Evolutionary conservation across 2,797 vertebrate species (phyloP), one percentile per base, ranked within the genome.

Genomic region (Streptopelia turtur): DNA sequence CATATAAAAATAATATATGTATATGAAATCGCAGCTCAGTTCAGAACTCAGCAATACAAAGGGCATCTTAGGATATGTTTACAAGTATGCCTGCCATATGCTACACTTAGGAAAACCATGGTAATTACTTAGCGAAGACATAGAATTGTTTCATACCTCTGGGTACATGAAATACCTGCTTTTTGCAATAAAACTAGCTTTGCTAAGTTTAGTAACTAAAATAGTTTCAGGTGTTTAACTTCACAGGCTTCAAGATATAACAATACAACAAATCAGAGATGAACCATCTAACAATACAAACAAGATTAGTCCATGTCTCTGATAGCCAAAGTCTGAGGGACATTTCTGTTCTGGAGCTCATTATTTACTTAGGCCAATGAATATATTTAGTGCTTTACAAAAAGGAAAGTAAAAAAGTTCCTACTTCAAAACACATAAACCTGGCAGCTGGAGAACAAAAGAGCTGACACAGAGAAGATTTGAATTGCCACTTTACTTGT

Each of bases 21-120:
- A 27, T 50, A 83, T 80, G 68, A 80, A 94, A 96, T 87, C 90
- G 49, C 50, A 97, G 56, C 52, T 98, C 76, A 53, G 30, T 95
- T 96, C 86, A 89, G 84, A 93, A 87, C 77, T 49, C 74, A 90
- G 66, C 87, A 97, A 89, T 87, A 90, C 72, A 87, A 95, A 95
- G 76, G 77, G 47, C 76, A 94, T 96, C 86, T 55, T 84, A 87
- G 83, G 60, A 59, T 96, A 92, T 95, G 80, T 96, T 97, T 97
- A 96, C 76, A 95, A 96, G 70, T 78, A 87, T 76, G 39, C 14
- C 77, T 96, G 76, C 91, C 93, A 93, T 95, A 96, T 83, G 93
- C 50, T 94, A 72, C 53, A 78, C 50, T 94, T 94, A 86, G 69
- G 47, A 83, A 95, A 97, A 95, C 53, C 68, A 90, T 37, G 59